Percentiles rank a stretch among this genome's conserved stretches.
Conservation (phyloP, 37 sponge, comb jelly and placozoan species). For the Theonella swinhoei region DNA sequence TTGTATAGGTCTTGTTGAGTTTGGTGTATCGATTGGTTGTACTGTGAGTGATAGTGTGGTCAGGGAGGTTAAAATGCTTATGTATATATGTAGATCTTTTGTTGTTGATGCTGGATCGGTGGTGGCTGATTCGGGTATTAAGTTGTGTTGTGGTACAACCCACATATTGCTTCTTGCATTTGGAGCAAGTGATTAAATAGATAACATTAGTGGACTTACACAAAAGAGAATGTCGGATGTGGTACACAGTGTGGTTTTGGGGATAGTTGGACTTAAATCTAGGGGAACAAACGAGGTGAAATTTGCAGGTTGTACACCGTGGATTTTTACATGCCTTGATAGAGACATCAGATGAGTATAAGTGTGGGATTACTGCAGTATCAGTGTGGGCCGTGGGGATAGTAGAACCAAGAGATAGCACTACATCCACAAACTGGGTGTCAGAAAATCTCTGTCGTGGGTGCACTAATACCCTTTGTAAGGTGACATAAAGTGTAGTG, state of each 20-base stretch:
- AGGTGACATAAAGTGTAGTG: too few relatives aligned
- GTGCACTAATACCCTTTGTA: too few relatives aligned
- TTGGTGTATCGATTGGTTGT: constrained; percentile 17
- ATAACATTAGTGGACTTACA: constrained; percentile 25
- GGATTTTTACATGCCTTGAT: constrained; percentile 14
- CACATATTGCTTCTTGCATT: constrained; percentile 49
- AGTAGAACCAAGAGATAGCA: too few relatives aligned
- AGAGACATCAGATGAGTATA: background rate
- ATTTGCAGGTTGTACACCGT: constrained; percentile 30
- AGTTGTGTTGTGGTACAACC: constrained; percentile 18
- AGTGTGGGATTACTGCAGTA: background rate
- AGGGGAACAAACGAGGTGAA: constrained; percentile 5
- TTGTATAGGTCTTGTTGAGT: background rate
- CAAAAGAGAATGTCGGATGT: constrained; percentile 13
- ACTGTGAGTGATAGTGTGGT: constrained; percentile 9
- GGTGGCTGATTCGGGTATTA: constrained; percentile 13
- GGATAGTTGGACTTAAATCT: background rate
- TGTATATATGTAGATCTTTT: background rate
- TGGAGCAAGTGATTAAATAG: constrained; percentile 37
- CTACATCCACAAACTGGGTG: too few relatives aligned
- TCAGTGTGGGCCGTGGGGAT: too few relatives aligned
- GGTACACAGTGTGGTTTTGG: background rate
- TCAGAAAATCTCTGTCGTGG: too few relatives aligned
- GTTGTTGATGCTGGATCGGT: constrained; percentile 22
- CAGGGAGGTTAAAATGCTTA: constrained; percentile 36